A percentile compares a stretch with the other conserved stretches of the same genome.
These are phyloP conservation scores for Pyrocephalus nanus DNA, from an alignment of 2,797 vertebrate species.

Conservation along the genomic window DNA sequence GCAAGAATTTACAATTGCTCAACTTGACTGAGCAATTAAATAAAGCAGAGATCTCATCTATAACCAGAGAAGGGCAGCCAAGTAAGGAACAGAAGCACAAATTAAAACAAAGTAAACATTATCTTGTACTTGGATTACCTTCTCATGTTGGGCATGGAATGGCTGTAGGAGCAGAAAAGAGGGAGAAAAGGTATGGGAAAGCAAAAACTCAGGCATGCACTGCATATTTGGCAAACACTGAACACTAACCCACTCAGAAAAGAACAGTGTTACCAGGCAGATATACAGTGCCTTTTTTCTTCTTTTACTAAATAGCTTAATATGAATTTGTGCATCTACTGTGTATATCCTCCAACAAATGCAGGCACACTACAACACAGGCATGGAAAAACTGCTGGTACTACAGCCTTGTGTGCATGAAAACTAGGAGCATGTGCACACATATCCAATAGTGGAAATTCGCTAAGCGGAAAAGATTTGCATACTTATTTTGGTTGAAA, in stretches of 20 bases:
- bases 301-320: neutral
- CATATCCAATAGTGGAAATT: neutral
- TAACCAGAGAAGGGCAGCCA: neutral
- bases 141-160: neutral
- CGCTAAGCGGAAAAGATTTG: neutral
- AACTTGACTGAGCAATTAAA: neutral
- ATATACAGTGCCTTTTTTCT: neutral
- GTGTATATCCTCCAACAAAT: neutral
- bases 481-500: neutral
- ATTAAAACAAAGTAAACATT: constrained; percentile 33
- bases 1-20: neutral
- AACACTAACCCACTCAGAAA: neutral
- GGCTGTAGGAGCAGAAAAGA: neutral
- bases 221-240: neutral
- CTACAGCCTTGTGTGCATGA: neutral
- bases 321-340: neutral
- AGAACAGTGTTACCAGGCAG: neutral
- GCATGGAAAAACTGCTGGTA: neutral
- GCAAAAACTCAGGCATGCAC: neutral
- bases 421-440: fast-evolving
- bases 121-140: neutral
- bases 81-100: neutral
- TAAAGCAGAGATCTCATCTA: neutral
- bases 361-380: neutral
- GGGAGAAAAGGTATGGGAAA: constrained; percentile 13